Conservation (phyloP, 2,888 invertebrate species). For the Parnassius mnemosyne region DNA sequence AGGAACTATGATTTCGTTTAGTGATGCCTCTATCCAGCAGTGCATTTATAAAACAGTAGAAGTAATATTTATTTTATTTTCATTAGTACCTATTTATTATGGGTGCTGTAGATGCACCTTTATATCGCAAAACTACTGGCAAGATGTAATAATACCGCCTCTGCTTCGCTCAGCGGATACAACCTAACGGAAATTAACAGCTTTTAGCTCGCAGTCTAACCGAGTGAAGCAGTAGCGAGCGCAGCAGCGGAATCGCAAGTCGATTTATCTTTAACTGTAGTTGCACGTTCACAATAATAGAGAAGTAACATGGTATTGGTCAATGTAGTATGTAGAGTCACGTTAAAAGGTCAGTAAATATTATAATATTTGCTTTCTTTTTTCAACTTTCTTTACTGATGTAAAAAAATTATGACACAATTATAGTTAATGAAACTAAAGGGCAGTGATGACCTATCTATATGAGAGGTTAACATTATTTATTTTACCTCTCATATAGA, state of each 20-base stretch:
- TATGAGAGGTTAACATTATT: no score
- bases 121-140: constrained; percentile 59
- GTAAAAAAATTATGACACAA: no score
- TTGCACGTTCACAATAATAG: constrained; percentile 20
- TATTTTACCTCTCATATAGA: no score
- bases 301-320: constrained; percentile 17
- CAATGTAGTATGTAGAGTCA: constrained; percentile 4
- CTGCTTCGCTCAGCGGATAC: constrained; percentile 64
- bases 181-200: constrained; percentile 77
- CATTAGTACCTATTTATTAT: no score
- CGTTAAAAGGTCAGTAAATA: neutral
- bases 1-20: neutral
- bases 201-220: constrained; percentile 51
- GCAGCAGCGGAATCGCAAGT: constrained; percentile 49
- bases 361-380: no score
- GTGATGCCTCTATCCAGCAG: no score
- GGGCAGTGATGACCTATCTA: no score
- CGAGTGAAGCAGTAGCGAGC: constrained; percentile 44
- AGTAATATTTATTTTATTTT: no score
- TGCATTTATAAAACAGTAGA: no score
- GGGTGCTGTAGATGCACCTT: constrained; percentile 29
- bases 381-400: no score
- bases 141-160: constrained; percentile 72
- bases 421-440: no score
- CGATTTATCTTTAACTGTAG: constrained; percentile 53